Conservation (phyloP, 92 coral and sea anemone species). For the Parazoanthus atlanticus region DNA sequence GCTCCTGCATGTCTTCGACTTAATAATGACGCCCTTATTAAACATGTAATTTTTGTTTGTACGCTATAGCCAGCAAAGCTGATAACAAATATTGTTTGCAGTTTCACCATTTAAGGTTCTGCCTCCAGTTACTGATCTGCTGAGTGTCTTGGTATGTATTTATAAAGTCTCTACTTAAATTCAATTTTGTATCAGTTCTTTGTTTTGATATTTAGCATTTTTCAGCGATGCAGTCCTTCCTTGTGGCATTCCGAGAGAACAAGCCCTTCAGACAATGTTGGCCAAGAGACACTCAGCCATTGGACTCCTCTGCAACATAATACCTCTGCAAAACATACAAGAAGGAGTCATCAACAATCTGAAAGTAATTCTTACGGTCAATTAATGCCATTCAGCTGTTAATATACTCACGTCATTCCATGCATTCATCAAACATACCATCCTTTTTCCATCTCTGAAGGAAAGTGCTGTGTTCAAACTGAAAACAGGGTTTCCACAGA, state of each 20-base stretch:
- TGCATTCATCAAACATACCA: too few relatives aligned
- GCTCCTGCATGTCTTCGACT: too few relatives aligned
- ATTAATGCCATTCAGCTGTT: too few relatives aligned
- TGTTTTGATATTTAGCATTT: background rate
- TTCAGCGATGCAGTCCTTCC: constrained; percentile 38
- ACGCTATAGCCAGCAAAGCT: too few relatives aligned
- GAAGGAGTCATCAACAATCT: background rate
- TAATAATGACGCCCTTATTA: too few relatives aligned
- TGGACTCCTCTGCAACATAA: constrained; percentile 6
- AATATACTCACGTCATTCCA: too few relatives aligned
- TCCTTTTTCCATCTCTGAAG: too few relatives aligned
- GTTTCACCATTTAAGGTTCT: constrained; percentile 39
- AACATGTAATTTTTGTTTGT: too few relatives aligned
- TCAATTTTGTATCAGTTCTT: background rate
- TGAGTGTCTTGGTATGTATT: constrained; percentile 32
- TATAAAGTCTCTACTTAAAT: background rate
- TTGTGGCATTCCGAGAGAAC: constrained; percentile 28
- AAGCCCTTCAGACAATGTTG: constrained; percentile 18
- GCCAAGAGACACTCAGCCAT: constrained; percentile 12
- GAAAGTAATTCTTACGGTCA: background rate
- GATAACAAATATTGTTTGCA: background rate
- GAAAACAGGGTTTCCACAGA: too few relatives aligned
- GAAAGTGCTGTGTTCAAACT: too few relatives aligned
- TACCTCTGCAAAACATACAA: background rate
- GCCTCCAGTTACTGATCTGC: constrained; percentile 43